Evolutionary conservation across 2,113 vertebrate species (phyloP), one percentile per base, ranked within the genome.

Genomic region (Tursiops truncatus): DNA sequence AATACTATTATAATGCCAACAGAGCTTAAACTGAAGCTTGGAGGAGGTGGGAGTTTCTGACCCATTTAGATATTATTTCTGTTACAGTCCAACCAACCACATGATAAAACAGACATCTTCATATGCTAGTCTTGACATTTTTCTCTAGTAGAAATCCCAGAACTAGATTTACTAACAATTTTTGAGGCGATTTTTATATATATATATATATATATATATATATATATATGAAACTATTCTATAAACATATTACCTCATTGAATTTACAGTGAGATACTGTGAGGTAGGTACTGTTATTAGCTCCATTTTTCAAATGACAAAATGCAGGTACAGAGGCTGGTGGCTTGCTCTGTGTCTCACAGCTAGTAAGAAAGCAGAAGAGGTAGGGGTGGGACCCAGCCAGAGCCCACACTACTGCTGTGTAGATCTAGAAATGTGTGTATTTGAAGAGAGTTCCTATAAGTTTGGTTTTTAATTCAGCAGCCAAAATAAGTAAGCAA

Each of bases 131-230:
- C 31, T 56, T 88, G 50, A 82, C 58, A 3, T 80, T 70, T 76
- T 93, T 90, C 77, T 63, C 70, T 41, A 18, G 9, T 93, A 82
- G 56, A 93, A 95, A 95, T 89, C 17, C 11, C 53, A 77, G 47
- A 83, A 65, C 23, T 92, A 92, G 33, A 62, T 96, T 60, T 73
- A 58, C 33, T 91, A 53, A 60, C 33, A 93, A 17, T 60, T 76
- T 82, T 88, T 60, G 33, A 89, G 65, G 13, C 41, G 84, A 2
- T 94, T 83, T 90, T 1, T 85, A 9, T 67, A 38, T 38, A 1
- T 85, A 8, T 65, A 1, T 85, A 9, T 67, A 38, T 38, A 1
- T 85, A 8, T 65, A 31, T 47, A 33, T 63, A 60, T 63, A 60
- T 90, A 2, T 85, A 9, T 68, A 36, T 41, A n/a, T 95, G 80